Base-by-base conservation (phyloP, 2,888 invertebrate genomes). In the Romanomermis culicivorax region DNA sequence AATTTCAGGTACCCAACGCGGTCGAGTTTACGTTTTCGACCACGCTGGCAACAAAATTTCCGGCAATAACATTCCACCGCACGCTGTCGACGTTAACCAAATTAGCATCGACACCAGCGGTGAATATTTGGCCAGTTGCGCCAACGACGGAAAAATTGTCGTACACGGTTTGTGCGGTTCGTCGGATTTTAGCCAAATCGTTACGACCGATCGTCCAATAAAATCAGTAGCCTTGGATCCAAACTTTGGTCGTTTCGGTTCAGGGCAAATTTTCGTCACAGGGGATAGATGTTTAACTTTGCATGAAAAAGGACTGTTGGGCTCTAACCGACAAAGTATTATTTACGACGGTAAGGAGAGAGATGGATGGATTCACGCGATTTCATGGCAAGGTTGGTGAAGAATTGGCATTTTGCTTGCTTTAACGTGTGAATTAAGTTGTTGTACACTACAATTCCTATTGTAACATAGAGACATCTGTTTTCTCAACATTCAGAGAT, bases 91-190 rank as follows among this genome's bases (percentile, higher is more conserved):
- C 11, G 87, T 97, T 0, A 91, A 93, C 72, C 84, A 83, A 67
- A 85, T 97, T 61, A 86, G 87, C 48, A 85, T 97, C 58, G 95
- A 97, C 69, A 73, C 77, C 26, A 83, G 82, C 64, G 95, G 91
- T n/a, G 89, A 91, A 69, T 85, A 82, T 68, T 80, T 95, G 27
- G 88, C 86, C 42, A 73, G 72, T 61, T 74, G 74, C 58, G 72
- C 73, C 7, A 72, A 73, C 63, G 75, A 75, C 64, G 71, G 71
- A 2, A 66, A 67, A 62, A 77, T 85, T 54, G 79, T 83, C 62
- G 80, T 95, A 56, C 82, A 82, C 61, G 89, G 91, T 1, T 74
- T 97, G 14, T 64, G 65, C 26, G 60, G 58, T 48, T 11, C 23
- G 47, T 47, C 4, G 14, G 11, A n/a, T 11, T 47, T 47, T 47